Evolutionary conservation across 2,888 invertebrate genomes (phyloP).

Genomic region (Xylophagus ater): DNA sequence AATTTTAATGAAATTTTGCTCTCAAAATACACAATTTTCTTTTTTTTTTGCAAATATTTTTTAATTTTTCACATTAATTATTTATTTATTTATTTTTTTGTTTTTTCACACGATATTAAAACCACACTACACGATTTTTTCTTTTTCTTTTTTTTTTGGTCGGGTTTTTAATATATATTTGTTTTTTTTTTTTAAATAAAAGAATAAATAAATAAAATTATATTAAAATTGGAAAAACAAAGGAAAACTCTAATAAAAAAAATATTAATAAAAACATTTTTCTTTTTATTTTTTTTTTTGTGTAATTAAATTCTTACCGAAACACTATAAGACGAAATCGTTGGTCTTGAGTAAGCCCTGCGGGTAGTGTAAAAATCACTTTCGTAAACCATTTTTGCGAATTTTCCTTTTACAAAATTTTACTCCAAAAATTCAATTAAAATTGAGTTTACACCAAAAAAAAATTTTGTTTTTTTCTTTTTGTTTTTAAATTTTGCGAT

Average conservation of each 20-base stretch:
- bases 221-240: slow-evolving; percentile 6
- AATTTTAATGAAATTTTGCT: slow-evolving; percentile 1
- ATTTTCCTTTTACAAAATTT: too few relatives aligned
- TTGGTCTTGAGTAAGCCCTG: slow-evolving; percentile 66
- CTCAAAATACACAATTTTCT: slow-evolving; percentile 7
- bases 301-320: slow-evolving; percentile 55
- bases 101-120: slow-evolving; percentile 15
- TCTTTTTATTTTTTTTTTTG: too few relatives aligned
- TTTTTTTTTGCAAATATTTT: slow-evolving; percentile 15
- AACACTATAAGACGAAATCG: slow-evolving; percentile 59
- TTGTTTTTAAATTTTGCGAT: slow-evolving; percentile 7
- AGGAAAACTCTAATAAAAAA: background rate
- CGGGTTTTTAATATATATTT: background rate
- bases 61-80: slow-evolving; percentile 9
- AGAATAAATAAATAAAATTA: background rate
- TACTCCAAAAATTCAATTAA: too few relatives aligned
- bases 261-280: slow-evolving; percentile 5
- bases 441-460: slow-evolving; percentile 18
- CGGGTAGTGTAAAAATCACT: slow-evolving; percentile 85
- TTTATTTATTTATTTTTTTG: too few relatives aligned
- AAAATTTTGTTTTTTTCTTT: slow-evolving; percentile 19
- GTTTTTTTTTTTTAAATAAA: background rate
- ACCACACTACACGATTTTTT: slow-evolving; percentile 24
- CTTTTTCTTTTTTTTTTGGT: background rate
- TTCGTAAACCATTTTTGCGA: slow-evolving; percentile 74